Evolutionary conservation across 1,140 invertebrate genomes (phyloP).

Genomic region (Acyrthosiphon pisum): DNA sequence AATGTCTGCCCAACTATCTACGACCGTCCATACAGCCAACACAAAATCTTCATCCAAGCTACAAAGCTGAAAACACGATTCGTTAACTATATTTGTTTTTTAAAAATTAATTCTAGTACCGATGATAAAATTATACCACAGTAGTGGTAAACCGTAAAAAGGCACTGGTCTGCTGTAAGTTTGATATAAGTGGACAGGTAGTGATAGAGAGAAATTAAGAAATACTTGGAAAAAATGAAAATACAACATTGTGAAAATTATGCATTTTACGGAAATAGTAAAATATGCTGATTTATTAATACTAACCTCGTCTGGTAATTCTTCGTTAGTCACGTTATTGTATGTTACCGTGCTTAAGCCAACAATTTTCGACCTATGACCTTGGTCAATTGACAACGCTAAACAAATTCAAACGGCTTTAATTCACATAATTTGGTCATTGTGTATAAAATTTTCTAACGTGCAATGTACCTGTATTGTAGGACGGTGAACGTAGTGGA

Average conservation of each 20-base stretch:
- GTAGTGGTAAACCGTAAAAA: background rate
- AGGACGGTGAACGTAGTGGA: constrained; percentile 35
- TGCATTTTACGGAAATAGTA: background rate
- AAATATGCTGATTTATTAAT: background rate
- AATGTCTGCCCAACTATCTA: background rate
- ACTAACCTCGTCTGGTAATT: constrained; percentile 21
- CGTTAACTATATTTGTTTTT: background rate
- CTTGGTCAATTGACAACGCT: background rate
- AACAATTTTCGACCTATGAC: constrained; percentile 12
- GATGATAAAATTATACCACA: background rate
- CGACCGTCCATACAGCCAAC: background rate
- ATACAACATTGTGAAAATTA: background rate
- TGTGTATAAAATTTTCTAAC: background rate
- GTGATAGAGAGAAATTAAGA: background rate
- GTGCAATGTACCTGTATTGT: background rate
- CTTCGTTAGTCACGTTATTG: background rate
- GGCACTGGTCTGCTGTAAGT: background rate
- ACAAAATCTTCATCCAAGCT: constrained; percentile 47
- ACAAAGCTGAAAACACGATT: background rate
- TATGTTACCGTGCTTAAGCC: constrained; percentile 4
- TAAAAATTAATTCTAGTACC: background rate
- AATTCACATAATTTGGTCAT: background rate
- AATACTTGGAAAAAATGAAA: background rate
- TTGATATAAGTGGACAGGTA: background rate
- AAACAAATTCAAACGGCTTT: background rate